Evolutionary conservation across 1,140 invertebrate species (phyloP), one percentile per base, ranked within the genome.

Genomic region (Maniola jurtina): DNA sequence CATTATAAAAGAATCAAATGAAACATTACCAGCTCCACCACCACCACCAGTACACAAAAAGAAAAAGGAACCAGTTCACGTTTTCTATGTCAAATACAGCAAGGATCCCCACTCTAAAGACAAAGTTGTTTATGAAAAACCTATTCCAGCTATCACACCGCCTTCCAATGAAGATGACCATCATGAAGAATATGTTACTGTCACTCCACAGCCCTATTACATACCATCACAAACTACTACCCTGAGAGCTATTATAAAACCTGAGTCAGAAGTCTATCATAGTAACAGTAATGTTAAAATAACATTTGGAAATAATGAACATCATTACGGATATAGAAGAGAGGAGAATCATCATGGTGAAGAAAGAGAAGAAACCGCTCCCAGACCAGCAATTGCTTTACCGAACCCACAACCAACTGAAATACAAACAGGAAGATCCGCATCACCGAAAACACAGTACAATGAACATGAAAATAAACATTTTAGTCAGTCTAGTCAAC

Each of bases 61-160:
- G 71, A 94, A 94, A 68, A 96, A 96, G 79, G 95, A 96, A 80
- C 95, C 96, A 11, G 95, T 97, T 54, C 96, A 97, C 75, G 96
- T 97, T 4, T 97, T 96, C 81, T 97, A 97, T 76, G 96, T 97
- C 0, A 97, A 97, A 81, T 97, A 97, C 77, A 95, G 96, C 71
- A 96, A 97, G 82, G 95, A 94, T 72, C 92, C 94, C 33, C 93
- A 94, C 90, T 92, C 92, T 0, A 93, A 95, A 60, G 92, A 95
- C 47, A 93, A 94, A 64, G 93, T 97, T 4, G 92, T 96, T 16
- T 96, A 96, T 72, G 96, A 97, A 61, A 91, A 93, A 68, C 96
- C 96, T 0, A 89, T 96, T 25, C 94, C 95, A 1, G 95, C 95
- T 9, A 89, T 96, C 5, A 94, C 95, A 0, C 94, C 94, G 2